Evolutionary conservation across 2,797 vertebrate species (phyloP), one percentile per base, ranked within the genome.

Genomic region (Triplophysa bombifrons): DNA sequence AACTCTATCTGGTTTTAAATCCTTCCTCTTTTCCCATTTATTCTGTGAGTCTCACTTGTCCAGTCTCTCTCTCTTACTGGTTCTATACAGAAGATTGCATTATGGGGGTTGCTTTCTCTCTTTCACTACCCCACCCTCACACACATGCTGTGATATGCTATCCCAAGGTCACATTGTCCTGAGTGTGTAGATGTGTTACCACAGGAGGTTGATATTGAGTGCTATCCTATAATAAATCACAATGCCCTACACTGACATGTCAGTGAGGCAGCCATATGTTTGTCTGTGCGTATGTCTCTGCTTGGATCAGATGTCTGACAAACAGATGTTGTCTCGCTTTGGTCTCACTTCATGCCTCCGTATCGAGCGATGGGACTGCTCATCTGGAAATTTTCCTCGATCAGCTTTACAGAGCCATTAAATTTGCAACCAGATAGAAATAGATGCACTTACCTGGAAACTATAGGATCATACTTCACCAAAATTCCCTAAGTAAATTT

Each of bases 161-260:
- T 72, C 87, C 85, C 92, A 94, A 94, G 92, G 93, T 94, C 91
- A 93, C 86, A 81, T 87, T 88, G 85, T 85, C 86, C 84, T 84
- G 86, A 83, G 89, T 83, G 72, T 74, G 67, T 48, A 27, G 46
- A 63, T 65, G 66, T 83, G 51, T 44, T 46, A 60, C 76, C 38
- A 60, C 68, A 63, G 81, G 78, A 51, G 20, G 7, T 17, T 64
- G 67, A 75, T 80, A 73, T 76, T 13, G 55, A 80, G 63, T 55
- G 67, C 22, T 66, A 51, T 76, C 63, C 67, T 66, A 77, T 81
- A 81, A 77, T 81, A 81, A 77, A 81, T 81, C 60, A 81, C 74
- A 48, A 38, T 2, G 11, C 16, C 58, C 50, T 50, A 72, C 67
- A 56, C 72, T 75, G 41, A 51, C 11, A 63, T 63, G 25, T 74